Evolutionary conservation across 2,888 invertebrate species (phyloP).

Genomic region (Hermodice carunculata): DNA sequence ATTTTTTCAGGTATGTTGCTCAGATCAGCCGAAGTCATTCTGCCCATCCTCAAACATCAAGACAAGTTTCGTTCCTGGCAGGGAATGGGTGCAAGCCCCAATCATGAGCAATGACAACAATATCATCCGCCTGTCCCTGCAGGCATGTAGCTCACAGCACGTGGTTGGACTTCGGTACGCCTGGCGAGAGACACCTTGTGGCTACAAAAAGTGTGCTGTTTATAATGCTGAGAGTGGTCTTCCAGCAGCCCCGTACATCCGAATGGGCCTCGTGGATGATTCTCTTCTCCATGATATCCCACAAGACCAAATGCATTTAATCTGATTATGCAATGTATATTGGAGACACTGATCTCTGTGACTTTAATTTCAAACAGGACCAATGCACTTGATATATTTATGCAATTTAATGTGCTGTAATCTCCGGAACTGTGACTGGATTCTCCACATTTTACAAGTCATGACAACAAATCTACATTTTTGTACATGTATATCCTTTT

Average conservation of each 20-base stretch:
- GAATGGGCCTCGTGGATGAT: slow-evolving; percentile 15
- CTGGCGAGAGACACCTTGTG: slow-evolving; percentile 46
- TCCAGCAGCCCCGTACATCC: slow-evolving; percentile 33
- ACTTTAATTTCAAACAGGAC: too few relatives aligned
- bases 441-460: too few relatives aligned
- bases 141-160: slow-evolving; percentile 11
- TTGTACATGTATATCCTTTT: too few relatives aligned
- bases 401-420: too few relatives aligned
- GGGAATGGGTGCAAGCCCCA: slow-evolving; percentile 30
- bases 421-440: too few relatives aligned
- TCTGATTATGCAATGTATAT: slow-evolving; percentile 5
- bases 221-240: slow-evolving; percentile 18
- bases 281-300: slow-evolving; percentile 8
- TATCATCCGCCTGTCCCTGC: slow-evolving; percentile 14
- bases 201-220: slow-evolving; percentile 12
- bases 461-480: too few relatives aligned
- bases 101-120: slow-evolving; percentile 5
- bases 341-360: too few relatives aligned
- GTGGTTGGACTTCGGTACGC: slow-evolving; percentile 44
- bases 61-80: slow-evolving; percentile 30
- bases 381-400: too few relatives aligned
- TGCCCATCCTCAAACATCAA: slow-evolving; percentile 28
- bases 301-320: slow-evolving; percentile 12
- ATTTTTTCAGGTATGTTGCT: slow-evolving; percentile 39
- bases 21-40: slow-evolving; percentile 12